These are phyloP conservation scores for Enteromius thamalakanensis DNA, from an alignment of 2,797 vertebrate species.

Conservation along the genomic window DNA sequence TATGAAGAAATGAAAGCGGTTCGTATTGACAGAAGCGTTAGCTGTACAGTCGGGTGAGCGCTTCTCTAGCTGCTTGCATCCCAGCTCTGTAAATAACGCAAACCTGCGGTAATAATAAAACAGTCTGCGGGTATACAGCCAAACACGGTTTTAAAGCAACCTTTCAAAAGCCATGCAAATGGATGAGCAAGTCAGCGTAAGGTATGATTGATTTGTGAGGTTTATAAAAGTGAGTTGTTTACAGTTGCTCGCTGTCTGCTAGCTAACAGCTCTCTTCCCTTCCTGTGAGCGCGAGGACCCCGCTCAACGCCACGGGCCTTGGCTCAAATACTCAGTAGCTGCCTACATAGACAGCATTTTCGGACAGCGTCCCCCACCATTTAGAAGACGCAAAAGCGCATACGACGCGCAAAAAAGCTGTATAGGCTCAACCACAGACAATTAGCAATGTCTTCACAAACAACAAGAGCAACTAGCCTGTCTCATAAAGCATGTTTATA, in stretches of 20 bases:
- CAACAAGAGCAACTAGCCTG: neutral
- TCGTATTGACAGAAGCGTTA: constrained; percentile 24
- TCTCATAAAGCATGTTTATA: neutral
- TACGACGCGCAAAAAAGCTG: neutral
- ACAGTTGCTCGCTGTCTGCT: constrained; percentile 38
- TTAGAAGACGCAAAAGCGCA: neutral
- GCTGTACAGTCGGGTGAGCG: neutral
- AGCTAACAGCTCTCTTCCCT: constrained; percentile 36
- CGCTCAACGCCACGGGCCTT: constrained; percentile 3
- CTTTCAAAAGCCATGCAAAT: constrained; percentile 9
- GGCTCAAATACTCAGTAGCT: neutral
- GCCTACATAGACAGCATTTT: constrained; percentile 17
- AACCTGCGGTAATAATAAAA: neutral
- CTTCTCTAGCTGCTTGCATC: constrained; percentile 1
- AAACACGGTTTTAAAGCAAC: constrained; percentile 2
- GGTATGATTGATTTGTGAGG: constrained; percentile 16
- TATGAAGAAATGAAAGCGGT: neutral
- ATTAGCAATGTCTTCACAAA: neutral
- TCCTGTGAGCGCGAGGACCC: constrained; percentile 30
- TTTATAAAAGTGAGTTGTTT: constrained; percentile 49
- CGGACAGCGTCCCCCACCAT: neutral
- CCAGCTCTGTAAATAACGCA: constrained; percentile 23
- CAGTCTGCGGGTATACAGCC: neutral
- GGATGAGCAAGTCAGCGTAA: neutral
- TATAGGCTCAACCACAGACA: neutral